phyloP scores from a whole-genome alignment of 2,888 invertebrate species.

The Apomyelois bistriatella region DNA sequence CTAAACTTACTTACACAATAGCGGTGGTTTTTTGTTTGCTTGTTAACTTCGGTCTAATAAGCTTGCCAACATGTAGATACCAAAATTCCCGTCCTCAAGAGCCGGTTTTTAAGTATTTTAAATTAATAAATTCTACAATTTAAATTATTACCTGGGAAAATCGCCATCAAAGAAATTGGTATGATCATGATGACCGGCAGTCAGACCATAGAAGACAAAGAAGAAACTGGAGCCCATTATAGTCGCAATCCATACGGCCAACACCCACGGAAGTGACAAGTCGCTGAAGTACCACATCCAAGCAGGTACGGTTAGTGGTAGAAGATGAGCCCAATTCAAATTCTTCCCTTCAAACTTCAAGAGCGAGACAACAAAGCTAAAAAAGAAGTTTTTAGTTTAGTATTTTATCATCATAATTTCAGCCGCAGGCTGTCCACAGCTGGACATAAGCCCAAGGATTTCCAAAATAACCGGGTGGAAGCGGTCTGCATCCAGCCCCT shows the following conservation, averaged over 20 bases:
- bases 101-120: too few relatives aligned
- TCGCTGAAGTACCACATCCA: conserved; percentile 66
- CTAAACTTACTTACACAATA: too few relatives aligned
- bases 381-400: conserved; percentile 20
- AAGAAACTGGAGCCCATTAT: conserved; percentile 77
- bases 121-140: too few relatives aligned
- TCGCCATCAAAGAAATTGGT: conserved; percentile 91
- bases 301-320: conserved; percentile 56
- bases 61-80: too few relatives aligned
- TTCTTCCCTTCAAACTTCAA: conserved; percentile 43
- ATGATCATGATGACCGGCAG: conserved; percentile 90
- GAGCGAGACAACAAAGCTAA: conserved; percentile 37
- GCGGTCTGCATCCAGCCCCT: too few relatives aligned
- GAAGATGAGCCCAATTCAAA: conserved; percentile 39
- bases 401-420: too few relatives aligned
- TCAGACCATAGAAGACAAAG: conserved; percentile 84
- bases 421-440: too few relatives aligned
- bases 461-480: too few relatives aligned
- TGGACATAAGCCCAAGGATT: too few relatives aligned
- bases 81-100: too few relatives aligned
- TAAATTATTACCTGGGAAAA: conserved; percentile 76
- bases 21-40: too few relatives aligned
- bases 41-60: too few relatives aligned
- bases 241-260: conserved; percentile 78
- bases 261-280: conserved; percentile 45